These are phyloP conservation scores for Drosophila neonasuta DNA, from an alignment of 2,888 invertebrate species.

Conservation along the genomic window DNA sequence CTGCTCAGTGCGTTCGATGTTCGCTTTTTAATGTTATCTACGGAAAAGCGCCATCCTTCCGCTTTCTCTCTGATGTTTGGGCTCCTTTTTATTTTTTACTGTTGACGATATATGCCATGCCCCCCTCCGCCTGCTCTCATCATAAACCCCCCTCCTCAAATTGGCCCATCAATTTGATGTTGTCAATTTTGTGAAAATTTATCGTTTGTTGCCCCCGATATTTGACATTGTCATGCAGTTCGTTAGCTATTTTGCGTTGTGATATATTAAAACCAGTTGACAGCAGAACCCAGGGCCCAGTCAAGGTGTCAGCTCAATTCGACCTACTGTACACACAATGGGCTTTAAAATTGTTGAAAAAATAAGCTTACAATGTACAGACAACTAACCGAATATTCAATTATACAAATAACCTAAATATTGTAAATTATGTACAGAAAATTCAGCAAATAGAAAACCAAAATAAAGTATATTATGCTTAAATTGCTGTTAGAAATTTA, in stretches of 20 bases:
- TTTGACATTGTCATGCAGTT: conserved; percentile 78
- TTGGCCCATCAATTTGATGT: conserved; percentile 71
- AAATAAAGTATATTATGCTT: background rate
- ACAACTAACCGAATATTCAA: background rate
- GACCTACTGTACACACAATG: background rate
- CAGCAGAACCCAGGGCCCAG: conserved; percentile 26
- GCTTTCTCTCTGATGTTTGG: conserved; percentile 14
- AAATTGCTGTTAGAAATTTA: background rate
- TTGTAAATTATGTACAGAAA: background rate
- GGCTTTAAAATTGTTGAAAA: background rate
- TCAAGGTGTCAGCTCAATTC: conserved; percentile 37
- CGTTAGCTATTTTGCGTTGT: conserved; percentile 60
- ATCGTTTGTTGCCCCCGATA: conserved; percentile 66
- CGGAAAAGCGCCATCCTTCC: conserved; percentile 29
- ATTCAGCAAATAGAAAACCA: background rate
- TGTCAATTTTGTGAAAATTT: conserved; percentile 77
- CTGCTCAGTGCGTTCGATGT: conserved; percentile 33
- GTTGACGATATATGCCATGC: conserved; percentile 1
- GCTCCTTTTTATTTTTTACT: conserved; percentile 11
- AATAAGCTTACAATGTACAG: no score
- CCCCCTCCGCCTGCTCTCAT: no score
- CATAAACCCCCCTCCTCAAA: background rate
- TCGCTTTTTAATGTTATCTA: conserved; percentile 62
- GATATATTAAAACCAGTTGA: conserved; percentile 40
- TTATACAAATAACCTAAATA: background rate